These are phyloP conservation scores for Pimephales promelas DNA, from an alignment of 2,113 vertebrate species.

Conservation along the genomic window DNA sequence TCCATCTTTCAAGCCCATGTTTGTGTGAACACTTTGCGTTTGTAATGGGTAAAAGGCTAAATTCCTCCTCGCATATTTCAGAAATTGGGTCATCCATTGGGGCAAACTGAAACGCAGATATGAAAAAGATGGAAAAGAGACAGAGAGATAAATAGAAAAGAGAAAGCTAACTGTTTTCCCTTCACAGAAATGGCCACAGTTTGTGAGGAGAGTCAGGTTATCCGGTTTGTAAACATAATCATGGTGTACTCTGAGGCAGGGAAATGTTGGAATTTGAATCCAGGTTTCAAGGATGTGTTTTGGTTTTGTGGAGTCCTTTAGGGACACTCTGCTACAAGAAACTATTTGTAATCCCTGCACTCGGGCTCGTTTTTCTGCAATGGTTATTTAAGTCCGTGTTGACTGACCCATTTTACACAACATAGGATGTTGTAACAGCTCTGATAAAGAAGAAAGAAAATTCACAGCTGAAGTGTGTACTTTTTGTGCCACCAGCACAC, in stretches of 20 bases:
- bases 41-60: conserved; percentile 18
- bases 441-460: not conserved
- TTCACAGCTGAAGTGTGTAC: conserved; percentile 8
- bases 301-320: conserved; percentile 23
- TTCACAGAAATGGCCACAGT: not conserved
- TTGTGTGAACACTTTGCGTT: conserved; percentile 4
- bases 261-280: conserved; percentile 11
- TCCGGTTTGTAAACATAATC: conserved; percentile 16
- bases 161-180: not conserved
- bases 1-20: conserved; percentile 8
- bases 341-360: conserved; percentile 44
- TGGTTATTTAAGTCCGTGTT: conserved; percentile 40
- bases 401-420: conserved; percentile 50
- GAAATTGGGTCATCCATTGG: conserved; percentile 56
- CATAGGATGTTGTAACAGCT: not conserved
- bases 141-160: conserved; percentile 9
- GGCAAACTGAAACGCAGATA: conserved; percentile 21
- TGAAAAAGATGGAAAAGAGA: not conserved
- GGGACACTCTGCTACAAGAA: conserved; percentile 12
- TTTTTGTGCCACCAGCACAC: not conserved
- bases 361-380: conserved; percentile 22
- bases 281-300: conserved; percentile 30
- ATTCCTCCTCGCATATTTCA: conserved; percentile 18
- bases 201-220: not conserved
- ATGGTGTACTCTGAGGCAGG: not conserved